phyloP scores from a whole-genome alignment of 2,797 vertebrate genomes.

The Parambassis ranga region DNA sequence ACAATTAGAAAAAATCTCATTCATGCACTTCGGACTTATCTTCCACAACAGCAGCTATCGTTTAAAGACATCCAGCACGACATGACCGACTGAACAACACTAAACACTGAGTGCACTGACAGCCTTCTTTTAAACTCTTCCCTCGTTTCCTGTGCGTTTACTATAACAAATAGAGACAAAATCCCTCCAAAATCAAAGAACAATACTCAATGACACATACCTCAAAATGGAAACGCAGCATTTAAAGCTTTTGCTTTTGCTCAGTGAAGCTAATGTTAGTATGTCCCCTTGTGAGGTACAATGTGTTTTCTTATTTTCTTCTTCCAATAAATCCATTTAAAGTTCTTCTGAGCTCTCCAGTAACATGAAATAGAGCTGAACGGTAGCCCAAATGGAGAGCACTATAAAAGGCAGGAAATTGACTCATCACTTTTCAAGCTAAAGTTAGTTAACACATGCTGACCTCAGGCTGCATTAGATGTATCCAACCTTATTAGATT shows the following conservation, averaged over 20 bases:
- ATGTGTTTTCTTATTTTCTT: neutral
- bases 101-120: neutral
- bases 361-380: neutral
- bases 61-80: too few relatives aligned
- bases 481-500: neutral
- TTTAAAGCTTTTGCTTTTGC: too few relatives aligned
- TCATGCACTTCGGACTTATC: neutral
- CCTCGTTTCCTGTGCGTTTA: neutral
- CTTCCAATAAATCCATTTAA: neutral
- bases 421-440: neutral
- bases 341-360: neutral
- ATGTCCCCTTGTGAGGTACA: neutral
- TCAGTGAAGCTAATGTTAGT: neutral
- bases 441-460: neutral
- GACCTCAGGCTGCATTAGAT: neutral
- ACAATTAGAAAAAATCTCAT: neutral
- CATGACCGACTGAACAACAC: neutral
- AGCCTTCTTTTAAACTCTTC: neutral
- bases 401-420: neutral
- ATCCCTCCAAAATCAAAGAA: neutral
- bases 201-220: neutral
- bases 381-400: neutral
- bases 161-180: neutral
- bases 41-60: too few relatives aligned
- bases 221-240: neutral